phyloP scores from a whole-genome alignment of 2,797 vertebrate species.

The Lindbergichthys nudifrons region DNA sequence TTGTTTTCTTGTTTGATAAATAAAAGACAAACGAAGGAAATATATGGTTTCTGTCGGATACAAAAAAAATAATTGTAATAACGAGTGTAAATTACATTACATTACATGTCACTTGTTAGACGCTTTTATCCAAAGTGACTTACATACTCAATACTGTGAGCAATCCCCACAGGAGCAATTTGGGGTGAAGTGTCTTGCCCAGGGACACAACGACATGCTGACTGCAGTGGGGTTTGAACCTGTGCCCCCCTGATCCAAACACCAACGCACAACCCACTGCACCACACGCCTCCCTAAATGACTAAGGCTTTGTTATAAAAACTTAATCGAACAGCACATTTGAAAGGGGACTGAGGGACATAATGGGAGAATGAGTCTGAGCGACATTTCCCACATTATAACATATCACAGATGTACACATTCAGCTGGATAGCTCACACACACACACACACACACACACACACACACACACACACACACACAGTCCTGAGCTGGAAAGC shows the following conservation, averaged over 20 bases:
- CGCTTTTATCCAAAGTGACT: too few relatives aligned
- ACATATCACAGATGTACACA: constrained; percentile 38
- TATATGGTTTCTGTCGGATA: not conserved
- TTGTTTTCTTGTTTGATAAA: not conserved
- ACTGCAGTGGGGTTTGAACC: too few relatives aligned
- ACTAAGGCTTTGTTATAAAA: constrained; percentile 5
- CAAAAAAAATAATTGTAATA: not conserved
- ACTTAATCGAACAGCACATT: not conserved
- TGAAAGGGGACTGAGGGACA: constrained; percentile 7
- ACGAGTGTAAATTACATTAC: not conserved
- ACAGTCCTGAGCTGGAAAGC: constrained; percentile 56
- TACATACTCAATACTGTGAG: too few relatives aligned
- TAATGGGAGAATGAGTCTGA: constrained; percentile 8
- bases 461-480: constrained; percentile 24
- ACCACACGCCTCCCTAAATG: too few relatives aligned
- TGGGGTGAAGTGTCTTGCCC: too few relatives aligned
- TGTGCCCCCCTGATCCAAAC: too few relatives aligned
- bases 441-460: constrained; percentile 11
- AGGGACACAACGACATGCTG: too few relatives aligned
- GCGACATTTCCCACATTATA: constrained; percentile 35
- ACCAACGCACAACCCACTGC: too few relatives aligned
- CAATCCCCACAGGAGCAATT: too few relatives aligned
- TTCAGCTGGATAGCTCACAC: constrained; percentile 30
- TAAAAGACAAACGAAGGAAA: not conserved
- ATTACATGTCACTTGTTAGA: too few relatives aligned